A percentile compares a stretch with the other conserved stretches of the same genome.
Conservation (phyloP, 2,113 vertebrate genomes). For the Epinephelus fuscoguttatus region DNA sequence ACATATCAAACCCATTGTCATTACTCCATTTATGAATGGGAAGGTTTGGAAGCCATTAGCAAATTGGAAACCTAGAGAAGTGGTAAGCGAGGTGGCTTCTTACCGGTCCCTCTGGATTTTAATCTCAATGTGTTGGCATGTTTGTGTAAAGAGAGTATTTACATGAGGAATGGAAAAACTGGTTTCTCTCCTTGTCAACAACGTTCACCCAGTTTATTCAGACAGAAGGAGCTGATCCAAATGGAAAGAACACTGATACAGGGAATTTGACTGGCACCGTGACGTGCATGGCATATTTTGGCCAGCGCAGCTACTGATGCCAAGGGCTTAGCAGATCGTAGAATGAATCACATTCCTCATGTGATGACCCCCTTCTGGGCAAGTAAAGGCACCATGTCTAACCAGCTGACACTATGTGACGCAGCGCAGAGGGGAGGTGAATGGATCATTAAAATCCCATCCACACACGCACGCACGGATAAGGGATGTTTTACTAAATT, state of each 20-base stretch:
- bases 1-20: conserved; percentile 10
- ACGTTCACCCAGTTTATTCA: neutral
- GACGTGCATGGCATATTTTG: conserved; percentile 5
- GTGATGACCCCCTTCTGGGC: conserved; percentile 45
- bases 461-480: neutral
- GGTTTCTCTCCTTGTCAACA: neutral
- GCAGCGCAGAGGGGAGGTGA: conserved; percentile 12
- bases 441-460: conserved; percentile 42
- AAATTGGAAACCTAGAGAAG: conserved; percentile 4
- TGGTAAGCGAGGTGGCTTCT: neutral
- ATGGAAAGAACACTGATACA: neutral
- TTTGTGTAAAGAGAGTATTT: neutral
- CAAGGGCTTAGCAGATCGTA: conserved; percentile 44
- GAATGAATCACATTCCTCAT: conserved; percentile 40
- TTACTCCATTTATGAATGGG: neutral
- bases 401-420: conserved; percentile 46
- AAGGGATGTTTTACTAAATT: conserved; percentile 16
- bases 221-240: neutral
- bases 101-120: neutral
- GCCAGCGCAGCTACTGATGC: conserved; percentile 44
- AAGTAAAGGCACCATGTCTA: conserved; percentile 45
- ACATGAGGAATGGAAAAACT: neutral
- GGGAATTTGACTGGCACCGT: neutral
- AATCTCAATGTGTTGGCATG: neutral
- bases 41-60: conserved; percentile 28